Conservation (phyloP, 2,113 vertebrate species). For the Sturnus vulgaris region DNA sequence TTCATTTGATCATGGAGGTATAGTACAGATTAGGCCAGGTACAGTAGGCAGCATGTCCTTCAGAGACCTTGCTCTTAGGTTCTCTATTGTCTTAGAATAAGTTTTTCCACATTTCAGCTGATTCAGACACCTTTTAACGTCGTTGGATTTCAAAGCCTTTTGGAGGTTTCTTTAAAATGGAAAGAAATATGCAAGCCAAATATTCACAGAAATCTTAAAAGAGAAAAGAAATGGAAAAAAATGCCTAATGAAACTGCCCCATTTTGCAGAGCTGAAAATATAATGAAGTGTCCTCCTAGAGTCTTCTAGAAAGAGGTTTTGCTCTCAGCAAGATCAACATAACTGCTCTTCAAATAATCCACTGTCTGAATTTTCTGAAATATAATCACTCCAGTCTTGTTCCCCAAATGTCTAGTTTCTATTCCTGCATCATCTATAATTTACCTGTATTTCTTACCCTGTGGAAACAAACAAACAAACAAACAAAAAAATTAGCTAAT, state of each 20-base stretch:
- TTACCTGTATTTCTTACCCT: neutral
- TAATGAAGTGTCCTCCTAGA: neutral
- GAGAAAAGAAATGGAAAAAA: neutral
- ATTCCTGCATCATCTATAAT: neutral
- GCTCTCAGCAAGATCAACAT: neutral
- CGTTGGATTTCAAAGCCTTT: neutral
- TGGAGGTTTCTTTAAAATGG: neutral
- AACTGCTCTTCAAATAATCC: neutral
- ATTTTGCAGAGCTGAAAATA: neutral
- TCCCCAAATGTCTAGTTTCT: neutral
- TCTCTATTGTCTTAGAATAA: neutral
- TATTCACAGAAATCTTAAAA: neutral
- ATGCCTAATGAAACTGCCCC: neutral
- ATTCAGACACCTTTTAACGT: neutral
- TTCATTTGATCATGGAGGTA: neutral
- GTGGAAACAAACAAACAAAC: neutral
- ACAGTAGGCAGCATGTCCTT: neutral
- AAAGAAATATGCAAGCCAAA: neutral
- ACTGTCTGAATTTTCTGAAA: neutral
- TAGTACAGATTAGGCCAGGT: neutral
- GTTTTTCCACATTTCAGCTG: neutral
- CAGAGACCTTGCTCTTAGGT: neutral
- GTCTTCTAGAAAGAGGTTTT: neutral
- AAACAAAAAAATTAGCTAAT: neutral
- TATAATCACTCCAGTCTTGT: neutral